Evolutionary conservation across 2,797 vertebrate genomes (phyloP).

Genomic region (Crypturellus tataupa): DNA sequence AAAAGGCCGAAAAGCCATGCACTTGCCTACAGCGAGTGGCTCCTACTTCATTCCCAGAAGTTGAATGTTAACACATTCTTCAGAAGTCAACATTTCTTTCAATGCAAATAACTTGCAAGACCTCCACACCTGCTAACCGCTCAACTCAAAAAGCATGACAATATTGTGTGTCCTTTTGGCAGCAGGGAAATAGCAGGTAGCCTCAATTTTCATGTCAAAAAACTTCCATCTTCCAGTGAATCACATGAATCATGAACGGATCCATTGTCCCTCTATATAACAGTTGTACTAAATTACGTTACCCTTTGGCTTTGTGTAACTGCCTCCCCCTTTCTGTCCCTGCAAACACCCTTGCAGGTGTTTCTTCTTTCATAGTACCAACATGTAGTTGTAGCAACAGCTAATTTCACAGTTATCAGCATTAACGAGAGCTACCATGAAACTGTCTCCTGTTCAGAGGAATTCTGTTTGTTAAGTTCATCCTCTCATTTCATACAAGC

Average conservation of each 20-base stretch:
- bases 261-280: not conserved
- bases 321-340: not conserved
- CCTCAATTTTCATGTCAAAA: not conserved
- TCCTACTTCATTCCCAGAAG: not conserved
- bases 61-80: not conserved
- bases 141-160: not conserved
- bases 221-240: not conserved
- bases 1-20: not conserved
- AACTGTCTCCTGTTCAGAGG: not conserved
- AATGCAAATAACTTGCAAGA: not conserved
- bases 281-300: not conserved
- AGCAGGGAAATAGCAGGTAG: not conserved
- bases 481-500: not conserved
- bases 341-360: not conserved
- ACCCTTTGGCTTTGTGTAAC: not conserved
- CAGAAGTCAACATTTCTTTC: not conserved
- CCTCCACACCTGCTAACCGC: not conserved
- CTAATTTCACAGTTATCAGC: not conserved
- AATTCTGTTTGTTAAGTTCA: not conserved
- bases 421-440: not conserved
- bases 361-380: not conserved
- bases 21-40: not conserved
- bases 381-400: not conserved
- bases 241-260: not conserved
- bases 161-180: not conserved